Evolutionary conservation across 1,140 invertebrate genomes (phyloP), one percentile per base, ranked within the genome.

Genomic region (Mya arenaria): DNA sequence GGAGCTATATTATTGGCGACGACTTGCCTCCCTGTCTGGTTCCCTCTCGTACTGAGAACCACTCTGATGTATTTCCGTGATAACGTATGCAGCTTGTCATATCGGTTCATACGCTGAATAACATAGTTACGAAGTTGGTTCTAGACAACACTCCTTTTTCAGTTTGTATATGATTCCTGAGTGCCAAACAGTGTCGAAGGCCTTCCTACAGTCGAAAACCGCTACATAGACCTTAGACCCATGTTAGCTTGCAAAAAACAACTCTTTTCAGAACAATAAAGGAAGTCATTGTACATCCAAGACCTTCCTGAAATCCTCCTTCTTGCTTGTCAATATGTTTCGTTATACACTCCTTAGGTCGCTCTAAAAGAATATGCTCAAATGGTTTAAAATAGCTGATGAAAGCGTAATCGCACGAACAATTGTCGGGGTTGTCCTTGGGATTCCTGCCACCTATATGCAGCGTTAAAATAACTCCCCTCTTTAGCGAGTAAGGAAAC

Each of bases 111-210:
- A 72, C 28, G 56, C 2, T 19, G 52, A 25, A 19, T 15, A 4
- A 55, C 52, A 32, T 15, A 52, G 25, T 41, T 32, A 19, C n/a
- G 56, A 41, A 1, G 41, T 55, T 3, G 48, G 30, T 19, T 56
- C 5, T 32, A 55, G 44, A 32, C 52, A n/a, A 5, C 23, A 5
- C 17, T 2, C 1, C 30, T 72, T 52, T 2, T 15, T 30, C 3
- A 55, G 19, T 55, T 30, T 55, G 25, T 72, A 32, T 6, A 55
- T 34, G 10, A 72, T 25, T 0, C 41, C 48, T 3, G 34, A 0
- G 36, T 72, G 68, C 68, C 68, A 72, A 30, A 72, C 68, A 30
- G 25, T 56, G 19, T 72, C 68, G 23, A 72, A 72, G 0, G 68
- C 68, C 25, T 72, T 23, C 19, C 25, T 1, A 17, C 25, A 41